These are phyloP conservation scores for Melipona beecheii DNA, from an alignment of 2,888 invertebrate genomes.

Conservation along the genomic window DNA sequence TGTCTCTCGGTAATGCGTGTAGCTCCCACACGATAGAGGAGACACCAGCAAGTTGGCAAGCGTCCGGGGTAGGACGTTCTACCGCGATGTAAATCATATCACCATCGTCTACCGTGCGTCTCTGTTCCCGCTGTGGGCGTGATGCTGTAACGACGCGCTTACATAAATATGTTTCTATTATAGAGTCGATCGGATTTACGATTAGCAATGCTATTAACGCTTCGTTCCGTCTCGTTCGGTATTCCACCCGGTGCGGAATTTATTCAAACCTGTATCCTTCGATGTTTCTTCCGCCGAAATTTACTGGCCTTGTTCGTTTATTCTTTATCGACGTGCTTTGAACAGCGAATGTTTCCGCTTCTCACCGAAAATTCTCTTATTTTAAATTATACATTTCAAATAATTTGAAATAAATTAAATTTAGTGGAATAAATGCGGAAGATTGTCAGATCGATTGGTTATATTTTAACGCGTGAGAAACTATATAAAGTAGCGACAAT, in stretches of 20 bases:
- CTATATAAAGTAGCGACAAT: neutral
- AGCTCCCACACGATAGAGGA: slow-evolving; percentile 58
- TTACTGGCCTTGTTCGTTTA: neutral
- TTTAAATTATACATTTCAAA: no score
- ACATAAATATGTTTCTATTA: slow-evolving; percentile 67
- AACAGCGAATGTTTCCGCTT: neutral
- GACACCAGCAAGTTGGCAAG: slow-evolving; percentile 66
- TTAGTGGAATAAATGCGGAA: no score
- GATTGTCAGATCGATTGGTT: neutral
- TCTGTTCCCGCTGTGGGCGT: slow-evolving; percentile 55
- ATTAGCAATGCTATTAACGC: slow-evolving; percentile 50
- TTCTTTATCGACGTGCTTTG: neutral
- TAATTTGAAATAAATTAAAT: no score
- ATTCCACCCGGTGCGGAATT: neutral
- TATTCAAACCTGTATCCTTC: no score
- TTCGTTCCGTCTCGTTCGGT: slow-evolving; percentile 1
- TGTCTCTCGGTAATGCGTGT: slow-evolving; percentile 65
- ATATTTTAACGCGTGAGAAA: neutral
- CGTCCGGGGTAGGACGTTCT: slow-evolving; percentile 70
- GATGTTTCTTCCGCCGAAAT: neutral
- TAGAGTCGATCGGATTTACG: slow-evolving; percentile 49
- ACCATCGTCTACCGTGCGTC: slow-evolving; percentile 71
- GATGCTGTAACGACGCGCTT: slow-evolving; percentile 70
- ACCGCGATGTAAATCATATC: slow-evolving; percentile 81
- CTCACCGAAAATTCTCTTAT: no score